A percentile compares a stretch with the other conserved stretches of the same genome.
phyloP scores from a whole-genome alignment of 2,797 vertebrate genomes.

The Gambusia yucatana region DNA sequence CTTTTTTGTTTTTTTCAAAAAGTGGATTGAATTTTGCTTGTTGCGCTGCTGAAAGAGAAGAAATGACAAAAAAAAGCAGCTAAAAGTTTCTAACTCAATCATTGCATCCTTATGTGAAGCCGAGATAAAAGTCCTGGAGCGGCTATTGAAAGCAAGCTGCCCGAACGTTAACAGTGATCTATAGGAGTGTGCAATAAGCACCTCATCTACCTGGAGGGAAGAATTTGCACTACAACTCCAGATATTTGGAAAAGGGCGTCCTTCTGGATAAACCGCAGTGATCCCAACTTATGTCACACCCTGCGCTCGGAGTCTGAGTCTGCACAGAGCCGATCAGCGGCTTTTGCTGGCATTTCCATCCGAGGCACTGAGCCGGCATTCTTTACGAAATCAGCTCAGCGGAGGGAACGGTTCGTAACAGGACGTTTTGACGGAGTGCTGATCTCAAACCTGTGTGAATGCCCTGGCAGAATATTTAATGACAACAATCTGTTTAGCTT shows the following conservation, averaged over 20 bases:
- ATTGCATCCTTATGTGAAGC: neutral
- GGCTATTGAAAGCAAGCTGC: neutral
- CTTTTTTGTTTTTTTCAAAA: neutral
- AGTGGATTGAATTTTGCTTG: neutral
- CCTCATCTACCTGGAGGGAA: neutral
- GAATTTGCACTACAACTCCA: slow-evolving; percentile 25
- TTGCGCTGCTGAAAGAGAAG: neutral
- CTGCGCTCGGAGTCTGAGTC: slow-evolving; percentile 24
- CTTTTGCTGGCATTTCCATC: slow-evolving; percentile 29
- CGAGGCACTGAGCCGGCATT: slow-evolving; percentile 35
- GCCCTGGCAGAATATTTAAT: slow-evolving; percentile 10
- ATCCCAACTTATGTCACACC: slow-evolving; percentile 35
- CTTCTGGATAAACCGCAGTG: slow-evolving; percentile 24
- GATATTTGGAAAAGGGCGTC: slow-evolving; percentile 17
- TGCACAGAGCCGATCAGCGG: slow-evolving; percentile 37
- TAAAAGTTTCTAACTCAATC: neutral
- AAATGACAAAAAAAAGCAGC: neutral
- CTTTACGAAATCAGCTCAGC: slow-evolving; percentile 35
- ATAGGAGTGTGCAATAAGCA: neutral
- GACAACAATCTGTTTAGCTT: neutral
- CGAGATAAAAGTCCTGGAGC: neutral
- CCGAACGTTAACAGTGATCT: neutral
- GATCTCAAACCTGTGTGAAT: slow-evolving; percentile 32
- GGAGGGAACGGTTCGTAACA: slow-evolving; percentile 14
- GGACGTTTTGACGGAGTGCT: slow-evolving; percentile 20